Evolutionary conservation across 2,888 invertebrate species (phyloP), one percentile per base, ranked within the genome.

Genomic region (Oscheius myriophilus): DNA sequence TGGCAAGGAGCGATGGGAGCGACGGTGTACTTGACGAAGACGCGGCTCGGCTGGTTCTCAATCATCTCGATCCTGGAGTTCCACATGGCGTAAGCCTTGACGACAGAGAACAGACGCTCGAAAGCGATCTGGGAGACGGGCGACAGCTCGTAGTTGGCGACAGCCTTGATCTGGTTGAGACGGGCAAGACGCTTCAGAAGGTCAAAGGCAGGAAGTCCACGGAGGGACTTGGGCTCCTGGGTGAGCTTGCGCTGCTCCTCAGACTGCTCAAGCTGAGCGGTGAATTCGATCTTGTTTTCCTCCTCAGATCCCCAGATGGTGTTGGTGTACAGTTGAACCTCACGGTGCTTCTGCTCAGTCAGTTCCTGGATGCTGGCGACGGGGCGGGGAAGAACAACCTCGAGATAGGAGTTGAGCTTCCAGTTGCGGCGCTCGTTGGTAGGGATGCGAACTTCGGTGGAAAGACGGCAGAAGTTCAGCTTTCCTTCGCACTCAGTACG

Each of bases 61-160:
- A 57, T 57, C 54, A 62, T 55, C 46, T 67, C 62, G 59, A 49
- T 45, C 9, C 68, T 63, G 59, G 67, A 25, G 59, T 57, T 66
- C 81, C 79, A 76, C 72, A 72, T 80, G 70, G 78, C 69, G 69
- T 73, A 69, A 42, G 75, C 69, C 74, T 81, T 81, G 71, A 84
- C 18, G 51, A 79, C 61, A 42, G 77, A 72, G 72, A 75, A 75
- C 51, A 67, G 57, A 39, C 76, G 73, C 52, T 61, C 25, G 59
- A 79, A 46, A 51, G 45, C 51, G 58, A 71, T 65, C 58, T 79
- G 65, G 66, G 70, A 72, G 49, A 65, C 67, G 33, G 71, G 65
- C 66, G 58, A 58, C 49, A 81, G 66, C 58, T 76, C 71, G 76
- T 81, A 80, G 66, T 79, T 71, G 66, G 71, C 75, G 49, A 71